Evolutionary conservation across 2,888 invertebrate genomes (phyloP), one percentile per base, ranked within the genome.

Genomic region (Parochlus steinenii): DNA sequence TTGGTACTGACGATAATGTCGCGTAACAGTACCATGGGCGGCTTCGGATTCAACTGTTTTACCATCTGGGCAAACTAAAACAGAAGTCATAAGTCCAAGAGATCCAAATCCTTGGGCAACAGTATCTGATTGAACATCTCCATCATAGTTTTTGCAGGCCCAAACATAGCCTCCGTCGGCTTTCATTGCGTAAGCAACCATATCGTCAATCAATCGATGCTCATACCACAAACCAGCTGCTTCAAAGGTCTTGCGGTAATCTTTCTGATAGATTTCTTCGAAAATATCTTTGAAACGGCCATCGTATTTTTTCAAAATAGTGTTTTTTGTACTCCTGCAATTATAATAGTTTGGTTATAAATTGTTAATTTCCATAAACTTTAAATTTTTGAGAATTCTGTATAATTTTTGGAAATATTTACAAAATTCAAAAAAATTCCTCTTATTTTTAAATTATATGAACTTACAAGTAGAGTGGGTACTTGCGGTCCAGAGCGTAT

Each of bases 101-200:
- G 93, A 95, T 10, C 97, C 87, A 47, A 80, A 87, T 20, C 93
- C 95, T 62, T 98, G 97, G 40, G 97, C 97, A 18, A 98, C 87
- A 1, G 92, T 86, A 59, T 98, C 97, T 0, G 92, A 93, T 58
- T 98, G 97, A 0, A 98, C 97, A 61, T 98, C 97, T 26, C 97
- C 97, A 52, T 98, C 97, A 55, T 98, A 98, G 60, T 98, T 98
- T 58, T 98, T 98, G 61, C 97, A 98, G 6, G 97, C 93, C 97
- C 97, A 98, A 1, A 98, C 93, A 57, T 97, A 98, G 26, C 97
- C 97, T 45, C 98, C 98, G 48, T 92, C 89, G 0, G 89, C 86
- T 58, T 97, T 97, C 85, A 97, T 86, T 20, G 81, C 79, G 52
- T 93, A 92, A 3, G 97, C 97, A 10, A 97, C 95, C 97, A 97